A percentile compares a stretch with the other conserved stretches of the same genome.
Conservation (phyloP, 1,140 invertebrate genomes). For the Bombus polaris region DNA sequence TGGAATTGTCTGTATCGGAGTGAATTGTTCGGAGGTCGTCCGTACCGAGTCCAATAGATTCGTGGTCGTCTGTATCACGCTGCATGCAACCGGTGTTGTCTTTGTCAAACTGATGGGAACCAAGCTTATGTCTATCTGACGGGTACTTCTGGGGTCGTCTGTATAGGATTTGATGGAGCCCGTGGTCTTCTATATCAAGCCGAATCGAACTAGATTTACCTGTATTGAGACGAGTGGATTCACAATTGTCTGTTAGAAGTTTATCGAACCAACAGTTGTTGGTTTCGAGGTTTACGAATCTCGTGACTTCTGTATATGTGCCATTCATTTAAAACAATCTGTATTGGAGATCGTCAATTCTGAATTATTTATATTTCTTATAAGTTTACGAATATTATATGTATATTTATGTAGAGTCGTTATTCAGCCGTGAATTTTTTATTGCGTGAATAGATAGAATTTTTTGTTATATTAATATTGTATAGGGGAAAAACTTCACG, state of each 20-base stretch:
- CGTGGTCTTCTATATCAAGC: not conserved
- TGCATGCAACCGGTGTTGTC: not conserved
- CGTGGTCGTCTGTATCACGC: not conserved
- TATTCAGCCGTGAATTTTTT: not conserved
- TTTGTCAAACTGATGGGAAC: not conserved
- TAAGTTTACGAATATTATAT: not conserved
- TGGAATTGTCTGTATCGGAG: not conserved
- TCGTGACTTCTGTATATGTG: not conserved
- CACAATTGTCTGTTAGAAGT: slow-evolving; percentile 9
- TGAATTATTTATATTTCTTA: not conserved
- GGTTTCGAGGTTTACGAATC: not conserved
- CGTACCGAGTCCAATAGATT: not conserved
- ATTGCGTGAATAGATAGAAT: not conserved
- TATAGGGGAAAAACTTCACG: too few species aligned
- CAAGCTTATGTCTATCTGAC: not conserved
- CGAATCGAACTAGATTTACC: not conserved
- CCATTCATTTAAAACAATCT: not conserved
- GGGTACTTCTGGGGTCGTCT: not conserved
- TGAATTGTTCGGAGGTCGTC: not conserved
- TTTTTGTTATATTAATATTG: too few species aligned
- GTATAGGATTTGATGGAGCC: not conserved
- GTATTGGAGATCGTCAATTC: not conserved
- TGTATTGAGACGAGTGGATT: not conserved
- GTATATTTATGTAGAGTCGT: not conserved
- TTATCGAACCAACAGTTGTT: slow-evolving; percentile 6